Conservation (phyloP, 37 sponge, comb jelly and placozoan genomes). For the Hexactinellida sp. region DNA sequence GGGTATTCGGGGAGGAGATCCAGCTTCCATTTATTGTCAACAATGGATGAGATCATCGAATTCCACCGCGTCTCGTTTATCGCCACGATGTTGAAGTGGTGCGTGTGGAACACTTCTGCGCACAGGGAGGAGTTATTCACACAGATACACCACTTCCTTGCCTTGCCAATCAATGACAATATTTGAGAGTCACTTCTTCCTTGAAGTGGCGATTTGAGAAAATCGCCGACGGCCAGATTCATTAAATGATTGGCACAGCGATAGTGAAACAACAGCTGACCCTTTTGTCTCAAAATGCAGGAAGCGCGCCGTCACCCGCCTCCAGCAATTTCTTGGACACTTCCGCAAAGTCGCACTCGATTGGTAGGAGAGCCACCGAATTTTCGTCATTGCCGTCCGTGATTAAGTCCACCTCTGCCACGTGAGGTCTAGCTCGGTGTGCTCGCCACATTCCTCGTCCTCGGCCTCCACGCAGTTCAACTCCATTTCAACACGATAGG, state of each 20-base stretch:
- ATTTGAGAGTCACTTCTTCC: background rate
- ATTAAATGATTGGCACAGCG: background rate
- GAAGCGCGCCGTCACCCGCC: background rate
- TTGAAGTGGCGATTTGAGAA: background rate
- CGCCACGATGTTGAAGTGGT: background rate
- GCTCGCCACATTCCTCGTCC: background rate
- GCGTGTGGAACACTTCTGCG: background rate
- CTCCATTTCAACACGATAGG: background rate
- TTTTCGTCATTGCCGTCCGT: background rate
- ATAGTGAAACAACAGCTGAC: background rate
- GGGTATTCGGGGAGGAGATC: background rate
- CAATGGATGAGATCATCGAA: background rate
- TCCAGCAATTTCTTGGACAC: background rate
- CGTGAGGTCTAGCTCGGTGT: too few relatives aligned
- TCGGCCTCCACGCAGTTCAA: background rate
- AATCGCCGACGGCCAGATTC: background rate
- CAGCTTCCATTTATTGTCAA: background rate
- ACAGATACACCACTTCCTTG: background rate
- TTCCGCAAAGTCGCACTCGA: background rate
- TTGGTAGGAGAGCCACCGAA: background rate
- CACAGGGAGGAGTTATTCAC: background rate
- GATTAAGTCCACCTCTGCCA: background rate
- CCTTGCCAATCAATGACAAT: background rate
- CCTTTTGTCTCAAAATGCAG: background rate
- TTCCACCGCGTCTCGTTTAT: background rate